phyloP scores from a whole-genome alignment of 2,797 vertebrate genomes.

The Gymnodraco acuticeps region DNA sequence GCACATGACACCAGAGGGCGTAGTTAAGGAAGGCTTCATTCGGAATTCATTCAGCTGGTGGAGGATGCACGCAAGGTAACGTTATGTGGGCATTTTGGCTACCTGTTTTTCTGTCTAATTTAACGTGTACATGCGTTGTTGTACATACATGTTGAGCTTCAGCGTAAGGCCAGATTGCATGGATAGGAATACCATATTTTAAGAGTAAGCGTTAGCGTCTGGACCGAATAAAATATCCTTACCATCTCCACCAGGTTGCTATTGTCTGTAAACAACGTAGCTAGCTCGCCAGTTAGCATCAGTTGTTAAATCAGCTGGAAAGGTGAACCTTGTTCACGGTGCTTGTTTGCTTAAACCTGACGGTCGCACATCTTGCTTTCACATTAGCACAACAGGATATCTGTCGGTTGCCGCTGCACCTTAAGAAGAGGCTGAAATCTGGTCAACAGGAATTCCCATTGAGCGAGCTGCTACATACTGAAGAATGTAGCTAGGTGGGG shows the following conservation, averaged over 20 bases:
- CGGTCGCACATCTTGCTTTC: fast-evolving
- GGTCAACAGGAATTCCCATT: background rate
- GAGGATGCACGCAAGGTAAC: conserved; percentile 70
- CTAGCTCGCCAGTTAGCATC: conserved; percentile 69
- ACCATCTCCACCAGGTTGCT: conserved; percentile 61
- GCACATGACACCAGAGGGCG: conserved; percentile 67
- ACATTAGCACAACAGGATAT: background rate
- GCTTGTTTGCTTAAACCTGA: conserved; percentile 15
- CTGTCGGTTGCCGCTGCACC: conserved; percentile 5
- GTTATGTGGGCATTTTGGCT: conserved; percentile 31
- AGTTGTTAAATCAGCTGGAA: conserved; percentile 36
- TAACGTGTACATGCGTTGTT: background rate
- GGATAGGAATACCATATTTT: background rate
- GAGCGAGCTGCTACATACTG: background rate
- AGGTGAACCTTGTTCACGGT: conserved; percentile 44
- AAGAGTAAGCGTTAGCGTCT: background rate
- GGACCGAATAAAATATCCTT: background rate
- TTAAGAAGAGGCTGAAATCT: background rate
- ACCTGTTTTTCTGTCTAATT: conserved; percentile 18
- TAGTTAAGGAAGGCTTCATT: conserved; percentile 44
- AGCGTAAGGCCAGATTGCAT: fast-evolving
- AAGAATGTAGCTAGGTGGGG: conserved; percentile 34
- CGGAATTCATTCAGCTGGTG: conserved; percentile 20
- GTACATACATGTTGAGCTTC: fast-evolving
- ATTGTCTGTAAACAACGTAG: conserved; percentile 79